Evolutionary conservation across 2,797 vertebrate species (phyloP), one percentile per base, ranked within the genome.

Genomic region (Coregonus sp.): DNA sequence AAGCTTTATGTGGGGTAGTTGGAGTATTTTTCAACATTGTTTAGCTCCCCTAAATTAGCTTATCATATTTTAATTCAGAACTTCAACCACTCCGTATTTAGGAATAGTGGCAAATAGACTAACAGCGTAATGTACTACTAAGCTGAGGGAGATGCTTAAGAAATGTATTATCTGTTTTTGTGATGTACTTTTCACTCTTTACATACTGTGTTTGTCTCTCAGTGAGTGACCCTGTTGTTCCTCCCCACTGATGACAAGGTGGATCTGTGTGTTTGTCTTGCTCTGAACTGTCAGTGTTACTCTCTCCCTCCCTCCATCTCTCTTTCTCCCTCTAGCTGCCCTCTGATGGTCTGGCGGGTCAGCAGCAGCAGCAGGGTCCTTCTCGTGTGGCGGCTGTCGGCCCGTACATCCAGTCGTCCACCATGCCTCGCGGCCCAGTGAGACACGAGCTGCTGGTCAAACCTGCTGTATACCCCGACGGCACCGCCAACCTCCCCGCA

Each of bases 381-480:
- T 95, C 96, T 67, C 95, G 98, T 0, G 98, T 99, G 93, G 98
- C 98, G 12, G 98, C 98, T 0, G 98, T 99, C 4, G 98, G 97
- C 67, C 98, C 98, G 1, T 99, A 99, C 33, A 98, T 98, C 85
- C 98, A 98, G 91, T 99, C 97, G 0, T 97, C 97, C 84, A 99
- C 97, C 14, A 95, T 99, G 96, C 97, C 97, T 14, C 95, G 97
- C 3, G 94, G 96, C 82, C 88, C 92, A 75, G 92, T 92, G n/a
- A 95, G 96, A 84, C 96, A 96, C 0, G 97, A 99, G 29, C 92
- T 96, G 75, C 83, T 96, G 72, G 94, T 97, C 74, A 99, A 99
- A 87, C 96, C 97, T 15, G 92, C 93, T 0, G 89, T 95, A 0
- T 94, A 96, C 92, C 94, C 95, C 0, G 97, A 99, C 75, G 94